Conservation (phyloP, 1,140 invertebrate species). For the Bilobella aurantiaca region DNA sequence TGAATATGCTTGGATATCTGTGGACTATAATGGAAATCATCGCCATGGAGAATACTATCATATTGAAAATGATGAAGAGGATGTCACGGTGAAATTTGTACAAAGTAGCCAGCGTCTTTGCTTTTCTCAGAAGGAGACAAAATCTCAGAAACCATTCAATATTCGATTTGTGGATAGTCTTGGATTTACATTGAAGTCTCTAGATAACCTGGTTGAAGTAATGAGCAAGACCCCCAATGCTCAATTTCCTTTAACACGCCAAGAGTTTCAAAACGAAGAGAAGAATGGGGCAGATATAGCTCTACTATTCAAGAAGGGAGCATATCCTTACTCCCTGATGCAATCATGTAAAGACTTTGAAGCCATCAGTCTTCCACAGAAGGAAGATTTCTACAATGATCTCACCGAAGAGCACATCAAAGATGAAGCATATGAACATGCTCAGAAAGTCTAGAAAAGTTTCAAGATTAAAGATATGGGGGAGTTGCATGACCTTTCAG, state of each 20-base stretch:
- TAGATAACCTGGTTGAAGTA: constrained; percentile 3
- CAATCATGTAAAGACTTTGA: neutral
- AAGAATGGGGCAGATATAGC: neutral
- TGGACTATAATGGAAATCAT: neutral
- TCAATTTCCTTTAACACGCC: neutral
- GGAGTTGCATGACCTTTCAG: constrained; percentile 40
- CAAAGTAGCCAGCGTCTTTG: neutral
- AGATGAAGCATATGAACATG: constrained; percentile 40
- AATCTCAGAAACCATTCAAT: neutral
- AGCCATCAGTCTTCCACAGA: neutral
- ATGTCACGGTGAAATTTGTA: neutral
- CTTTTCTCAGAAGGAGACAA: neutral
- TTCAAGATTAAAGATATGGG: constrained; percentile 39
- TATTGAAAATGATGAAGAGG: neutral
- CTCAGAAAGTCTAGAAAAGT: constrained; percentile 39
- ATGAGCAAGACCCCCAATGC: neutral
- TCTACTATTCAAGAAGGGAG: constrained; percentile 7
- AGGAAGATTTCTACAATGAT: constrained; percentile 1
- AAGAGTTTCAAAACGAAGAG: neutral
- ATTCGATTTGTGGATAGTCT: constrained; percentile 8
- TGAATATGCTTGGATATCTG: neutral
- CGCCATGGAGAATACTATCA: neutral
- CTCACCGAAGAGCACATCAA: constrained; percentile 26
- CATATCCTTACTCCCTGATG: constrained; percentile 1
- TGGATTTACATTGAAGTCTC: neutral